Evolutionary conservation across 2,888 invertebrate species (phyloP), one percentile per base, ranked within the genome.

Genomic region (Scaptomyza flava): DNA sequence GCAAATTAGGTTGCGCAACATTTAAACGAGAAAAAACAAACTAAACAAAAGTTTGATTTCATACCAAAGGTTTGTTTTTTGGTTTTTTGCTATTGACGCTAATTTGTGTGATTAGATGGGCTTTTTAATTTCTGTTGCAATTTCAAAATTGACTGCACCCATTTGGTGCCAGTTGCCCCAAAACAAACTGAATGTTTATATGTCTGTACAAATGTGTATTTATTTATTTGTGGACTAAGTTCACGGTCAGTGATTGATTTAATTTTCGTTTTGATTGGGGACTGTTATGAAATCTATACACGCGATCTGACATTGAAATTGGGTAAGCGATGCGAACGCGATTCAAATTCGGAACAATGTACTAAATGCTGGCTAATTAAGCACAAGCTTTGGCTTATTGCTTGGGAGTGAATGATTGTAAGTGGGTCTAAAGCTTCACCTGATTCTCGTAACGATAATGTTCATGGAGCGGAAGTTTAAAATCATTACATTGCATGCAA

Each of bases 231-330:
- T 31, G 34, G 38, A n/a, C 47, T 64, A 46, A 47, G 72, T 84
- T 89, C 79, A 87, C 89, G 84, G 81, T 84, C 87, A 89, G 71
- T 72, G 87, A 81, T 84, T 81, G 81, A 69, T 70, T 74, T 84
- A 84, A 84, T 89, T 84, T 81, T 50, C 50, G 27, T 20, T n/a
- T 27, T 46, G 34, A 42, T 23, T 46, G 41, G 50, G 45, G 50
- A 20, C 65, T 69, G 50, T 72, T 72, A 77, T 68, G 77, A 69
- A 77, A 77, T 71, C 67, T 50, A 73, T 57, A 72, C 84, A 88
- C 72, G 72, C 86, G 73, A 82, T 82, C 61, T 80, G 77, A 58
- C 81, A 86, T 79, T 87, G 86, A 79, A 83, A 72, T 74, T 64
- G 72, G 67, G 67, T 76, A 76, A 77, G 42, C 58, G 74, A 65